Evolutionary conservation across 2,797 vertebrate genomes (phyloP).

Genomic region (Sebastes wilsoni): DNA sequence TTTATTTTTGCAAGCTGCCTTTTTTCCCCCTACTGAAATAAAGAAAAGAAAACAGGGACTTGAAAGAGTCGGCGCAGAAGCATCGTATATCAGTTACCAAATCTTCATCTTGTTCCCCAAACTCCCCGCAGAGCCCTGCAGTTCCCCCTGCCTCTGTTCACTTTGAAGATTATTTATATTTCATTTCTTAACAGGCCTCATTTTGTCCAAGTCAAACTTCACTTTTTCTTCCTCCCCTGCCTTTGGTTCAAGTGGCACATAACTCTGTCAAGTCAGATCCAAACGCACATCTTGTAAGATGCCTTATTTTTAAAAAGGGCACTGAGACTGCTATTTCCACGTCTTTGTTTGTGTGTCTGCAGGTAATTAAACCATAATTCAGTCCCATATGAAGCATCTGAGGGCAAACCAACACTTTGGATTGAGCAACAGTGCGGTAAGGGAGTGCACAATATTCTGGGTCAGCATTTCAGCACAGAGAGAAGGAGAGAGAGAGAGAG

Average conservation of each 20-base stretch:
- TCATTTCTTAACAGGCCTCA: constrained; percentile 59
- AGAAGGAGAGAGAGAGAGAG: neutral
- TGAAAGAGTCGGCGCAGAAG: constrained; percentile 58
- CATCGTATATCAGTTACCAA: constrained; percentile 59
- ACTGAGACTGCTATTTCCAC: neutral
- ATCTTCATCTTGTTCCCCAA: constrained; percentile 49
- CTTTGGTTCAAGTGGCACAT: constrained; percentile 36
- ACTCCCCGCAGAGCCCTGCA: constrained; percentile 46
- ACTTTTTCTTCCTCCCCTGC: constrained; percentile 16
- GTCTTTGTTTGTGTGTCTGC: constrained; percentile 6
- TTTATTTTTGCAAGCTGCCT: constrained; percentile 53
- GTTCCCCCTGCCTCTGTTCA: constrained; percentile 37
- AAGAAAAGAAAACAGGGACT: constrained; percentile 68
- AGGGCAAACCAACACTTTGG: neutral
- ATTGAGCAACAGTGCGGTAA: neutral
- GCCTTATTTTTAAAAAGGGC: neutral
- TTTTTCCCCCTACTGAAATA: constrained; percentile 41
- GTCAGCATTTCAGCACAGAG: constrained; percentile 22
- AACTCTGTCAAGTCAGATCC: constrained; percentile 43
- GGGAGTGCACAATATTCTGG: neutral
- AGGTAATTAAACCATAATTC: constrained; percentile 13
- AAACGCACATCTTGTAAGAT: constrained; percentile 4
- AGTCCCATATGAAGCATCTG: neutral
- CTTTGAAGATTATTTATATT: constrained; percentile 79
- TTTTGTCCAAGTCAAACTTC: constrained; percentile 67